Conservation (phyloP, 2,113 vertebrate genomes). For the Colinus virginianus region DNA sequence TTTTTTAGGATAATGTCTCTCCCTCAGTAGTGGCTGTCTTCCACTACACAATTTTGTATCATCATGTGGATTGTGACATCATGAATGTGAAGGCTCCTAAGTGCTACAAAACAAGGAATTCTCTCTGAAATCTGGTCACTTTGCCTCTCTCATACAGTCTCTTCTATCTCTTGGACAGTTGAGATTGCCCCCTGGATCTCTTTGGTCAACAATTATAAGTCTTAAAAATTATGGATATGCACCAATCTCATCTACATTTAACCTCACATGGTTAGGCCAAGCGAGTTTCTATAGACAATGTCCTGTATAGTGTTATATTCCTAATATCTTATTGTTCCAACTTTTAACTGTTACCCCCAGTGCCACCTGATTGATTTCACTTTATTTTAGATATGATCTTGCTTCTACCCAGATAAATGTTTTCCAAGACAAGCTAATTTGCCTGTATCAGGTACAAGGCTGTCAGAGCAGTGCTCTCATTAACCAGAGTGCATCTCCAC, state of each 20-base stretch:
- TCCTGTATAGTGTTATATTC: neutral
- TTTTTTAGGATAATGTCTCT: fast-evolving
- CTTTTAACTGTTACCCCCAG: neutral
- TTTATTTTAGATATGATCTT: neutral
- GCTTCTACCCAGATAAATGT: neutral
- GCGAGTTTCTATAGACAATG: neutral
- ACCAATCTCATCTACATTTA: neutral
- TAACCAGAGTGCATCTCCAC: neutral
- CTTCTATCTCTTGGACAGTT: neutral
- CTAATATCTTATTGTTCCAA: neutral
- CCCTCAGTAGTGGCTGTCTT: neutral
- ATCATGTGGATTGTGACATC: neutral
- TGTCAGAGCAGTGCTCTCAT: neutral
- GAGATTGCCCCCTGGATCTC: neutral
- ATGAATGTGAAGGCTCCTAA: neutral
- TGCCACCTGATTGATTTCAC: neutral
- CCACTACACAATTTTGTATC: neutral
- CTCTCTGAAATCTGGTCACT: neutral
- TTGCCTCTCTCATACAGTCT: neutral
- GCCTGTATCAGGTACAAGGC: neutral
- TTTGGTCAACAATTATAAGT: neutral
- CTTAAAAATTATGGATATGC: neutral
- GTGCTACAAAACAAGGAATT: neutral
- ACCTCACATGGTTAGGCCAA: neutral
- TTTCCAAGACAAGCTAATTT: neutral